Evolutionary conservation across 2,888 invertebrate species (phyloP).

Genomic region (Drosophila bunnanda): DNA sequence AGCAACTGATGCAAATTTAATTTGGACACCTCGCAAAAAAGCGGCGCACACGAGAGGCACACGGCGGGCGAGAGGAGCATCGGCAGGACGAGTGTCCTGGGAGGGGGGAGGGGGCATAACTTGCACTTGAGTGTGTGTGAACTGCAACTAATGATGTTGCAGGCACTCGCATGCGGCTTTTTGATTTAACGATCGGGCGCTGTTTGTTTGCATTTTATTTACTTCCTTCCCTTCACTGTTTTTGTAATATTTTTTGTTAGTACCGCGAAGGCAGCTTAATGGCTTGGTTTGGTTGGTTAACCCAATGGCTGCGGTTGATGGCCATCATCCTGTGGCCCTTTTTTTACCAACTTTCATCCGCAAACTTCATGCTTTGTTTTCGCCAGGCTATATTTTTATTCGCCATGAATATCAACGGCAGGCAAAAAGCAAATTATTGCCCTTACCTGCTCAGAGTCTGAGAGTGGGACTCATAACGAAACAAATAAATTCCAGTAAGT

Average conservation of each 20-base stretch:
- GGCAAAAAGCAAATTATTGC: constrained; percentile 24
- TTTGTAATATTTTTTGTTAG: constrained; percentile 15
- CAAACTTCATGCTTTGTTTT: constrained; percentile 58
- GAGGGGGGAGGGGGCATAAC: constrained; percentile 59
- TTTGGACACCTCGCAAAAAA: constrained; percentile 79
- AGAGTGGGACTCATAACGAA: constrained; percentile 11
- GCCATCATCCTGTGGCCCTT: constrained; percentile 20
- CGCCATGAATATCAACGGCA: constrained; percentile 34
- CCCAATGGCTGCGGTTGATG: constrained; percentile 71
- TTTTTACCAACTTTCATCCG: constrained; percentile 50
- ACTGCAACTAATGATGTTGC: constrained; percentile 82
- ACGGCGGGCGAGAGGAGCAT: background rate
- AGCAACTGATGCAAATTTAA: constrained; percentile 81
- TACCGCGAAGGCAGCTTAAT: constrained; percentile 57
- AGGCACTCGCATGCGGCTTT: constrained; percentile 79
- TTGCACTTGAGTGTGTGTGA: constrained; percentile 79
- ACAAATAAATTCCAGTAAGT: constrained; percentile 22
- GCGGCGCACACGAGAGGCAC: constrained; percentile 31
- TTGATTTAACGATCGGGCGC: constrained; percentile 78
- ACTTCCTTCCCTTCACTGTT: constrained; percentile 6
- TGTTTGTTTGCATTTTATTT: constrained; percentile 51
- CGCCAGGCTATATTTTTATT: constrained; percentile 54
- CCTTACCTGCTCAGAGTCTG: constrained; percentile 9
- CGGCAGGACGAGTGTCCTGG: background rate
- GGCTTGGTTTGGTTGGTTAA: constrained; percentile 66